These are phyloP conservation scores for Agrochola lota DNA, from an alignment of 2,888 invertebrate species.

Conservation along the genomic window DNA sequence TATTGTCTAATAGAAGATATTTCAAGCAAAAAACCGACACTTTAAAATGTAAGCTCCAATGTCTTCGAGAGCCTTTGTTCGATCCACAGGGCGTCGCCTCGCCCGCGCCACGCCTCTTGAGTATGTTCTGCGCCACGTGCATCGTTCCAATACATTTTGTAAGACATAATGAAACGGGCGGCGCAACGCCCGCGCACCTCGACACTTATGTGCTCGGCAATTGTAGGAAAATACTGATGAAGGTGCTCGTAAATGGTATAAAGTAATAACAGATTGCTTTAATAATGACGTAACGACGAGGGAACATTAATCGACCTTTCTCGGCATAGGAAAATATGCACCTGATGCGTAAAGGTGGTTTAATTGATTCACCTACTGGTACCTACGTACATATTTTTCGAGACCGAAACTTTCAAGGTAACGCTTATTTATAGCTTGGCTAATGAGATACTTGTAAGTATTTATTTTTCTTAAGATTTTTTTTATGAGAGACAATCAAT, in stretches of 20 bases:
- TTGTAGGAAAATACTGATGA: constrained; percentile 42
- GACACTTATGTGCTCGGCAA: background rate
- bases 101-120: too few species aligned
- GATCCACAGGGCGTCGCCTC: too few species aligned
- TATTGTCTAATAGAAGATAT: too few species aligned
- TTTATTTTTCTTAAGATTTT: constrained; percentile 1
- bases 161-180: too few species aligned
- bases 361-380: constrained; percentile 44
- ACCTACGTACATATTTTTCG: constrained; percentile 15
- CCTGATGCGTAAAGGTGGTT: constrained; percentile 43
- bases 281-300: constrained; percentile 47
- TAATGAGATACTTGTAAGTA: constrained; percentile 23
- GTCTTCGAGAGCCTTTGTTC: too few species aligned
- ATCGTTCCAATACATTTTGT: too few species aligned
- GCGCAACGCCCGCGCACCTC: too few species aligned
- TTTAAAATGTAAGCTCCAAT: too few species aligned
- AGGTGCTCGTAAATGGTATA: constrained; percentile 24
- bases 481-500: constrained; percentile 22
- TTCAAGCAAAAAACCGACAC: too few species aligned
- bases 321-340: constrained; percentile 49
- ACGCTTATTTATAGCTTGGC: constrained; percentile 1
- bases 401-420: constrained; percentile 17
- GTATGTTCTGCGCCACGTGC: too few species aligned
- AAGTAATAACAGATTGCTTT: constrained; percentile 55
- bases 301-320: constrained; percentile 53